Evolutionary conservation across 2,797 vertebrate species (phyloP).

Genomic region (Sebastes umbrosus): DNA sequence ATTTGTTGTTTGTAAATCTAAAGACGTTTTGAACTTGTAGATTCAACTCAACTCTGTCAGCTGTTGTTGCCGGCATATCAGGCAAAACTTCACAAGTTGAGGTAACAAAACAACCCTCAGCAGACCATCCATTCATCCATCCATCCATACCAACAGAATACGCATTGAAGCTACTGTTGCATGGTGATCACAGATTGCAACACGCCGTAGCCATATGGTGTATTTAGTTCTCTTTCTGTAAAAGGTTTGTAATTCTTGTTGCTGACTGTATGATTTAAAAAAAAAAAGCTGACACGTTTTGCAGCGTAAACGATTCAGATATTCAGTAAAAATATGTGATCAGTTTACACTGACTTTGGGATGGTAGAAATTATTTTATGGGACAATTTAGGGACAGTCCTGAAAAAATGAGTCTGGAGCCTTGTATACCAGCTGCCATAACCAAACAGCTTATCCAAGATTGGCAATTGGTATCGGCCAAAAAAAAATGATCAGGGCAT

Average conservation of each 20-base stretch:
- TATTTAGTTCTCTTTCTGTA: not conserved
- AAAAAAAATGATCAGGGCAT: no score
- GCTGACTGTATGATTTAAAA: not conserved
- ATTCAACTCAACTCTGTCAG: not conserved
- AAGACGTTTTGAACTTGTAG: not conserved
- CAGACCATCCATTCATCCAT: constrained; percentile 9
- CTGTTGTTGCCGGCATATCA: not conserved
- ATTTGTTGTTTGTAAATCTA: constrained; percentile 10
- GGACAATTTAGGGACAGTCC: no score
- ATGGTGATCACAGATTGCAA: constrained; percentile 51
- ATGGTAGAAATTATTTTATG: no score
- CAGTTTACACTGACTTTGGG: no score
- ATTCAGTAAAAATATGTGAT: no score
- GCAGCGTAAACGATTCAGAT: not conserved
- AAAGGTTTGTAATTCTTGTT: not conserved
- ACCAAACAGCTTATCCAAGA: no score
- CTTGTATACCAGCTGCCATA: no score
- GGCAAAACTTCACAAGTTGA: constrained; percentile 19
- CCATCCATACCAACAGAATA: not conserved
- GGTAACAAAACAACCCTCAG: constrained; percentile 20
- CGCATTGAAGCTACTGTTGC: constrained; percentile 21
- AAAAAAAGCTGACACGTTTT: not conserved
- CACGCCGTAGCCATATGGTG: constrained; percentile 21
- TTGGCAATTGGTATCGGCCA: no score
- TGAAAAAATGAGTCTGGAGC: no score